These are phyloP conservation scores for Trididemnum nubilum DNA, from an alignment of 23 tunicate genomes.

Conservation along the genomic window DNA sequence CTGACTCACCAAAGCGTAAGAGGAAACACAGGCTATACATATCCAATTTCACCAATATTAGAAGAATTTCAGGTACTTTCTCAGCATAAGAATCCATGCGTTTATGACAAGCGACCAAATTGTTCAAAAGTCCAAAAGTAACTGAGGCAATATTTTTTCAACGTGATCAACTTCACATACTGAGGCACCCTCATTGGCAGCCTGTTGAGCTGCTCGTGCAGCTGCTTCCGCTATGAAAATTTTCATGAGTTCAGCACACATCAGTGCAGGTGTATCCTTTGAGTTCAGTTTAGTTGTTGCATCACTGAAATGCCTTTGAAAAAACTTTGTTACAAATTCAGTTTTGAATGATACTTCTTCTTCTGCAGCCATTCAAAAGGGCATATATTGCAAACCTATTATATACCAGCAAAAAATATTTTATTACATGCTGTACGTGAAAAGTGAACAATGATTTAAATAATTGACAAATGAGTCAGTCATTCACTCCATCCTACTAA, in stretches of 20 bases:
- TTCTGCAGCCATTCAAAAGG: background rate
- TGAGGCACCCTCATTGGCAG: conserved; percentile 51
- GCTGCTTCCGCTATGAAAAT: conserved; percentile 71
- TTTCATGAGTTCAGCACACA: conserved; percentile 68
- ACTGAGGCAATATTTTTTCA: conserved; percentile 82
- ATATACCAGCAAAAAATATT: no score
- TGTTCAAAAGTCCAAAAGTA: conserved; percentile 69
- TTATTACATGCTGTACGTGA: no score
- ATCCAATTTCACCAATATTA: no score
- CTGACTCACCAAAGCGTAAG: no score
- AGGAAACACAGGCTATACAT: no score
- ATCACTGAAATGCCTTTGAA: conserved; percentile 55
- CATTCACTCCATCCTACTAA: no score
- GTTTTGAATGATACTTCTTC: conserved; percentile 13
- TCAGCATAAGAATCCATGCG: no score
- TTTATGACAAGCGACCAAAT: no score
- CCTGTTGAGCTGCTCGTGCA: conserved; percentile 67
- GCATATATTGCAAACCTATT: no score
- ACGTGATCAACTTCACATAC: conserved; percentile 79
- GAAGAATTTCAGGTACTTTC: no score
- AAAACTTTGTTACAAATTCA: conserved; percentile 35
- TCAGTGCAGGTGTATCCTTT: conserved; percentile 48
- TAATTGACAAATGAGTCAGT: no score
- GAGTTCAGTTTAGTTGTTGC: conserved; percentile 30
- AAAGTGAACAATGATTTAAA: no score